Base-by-base conservation (phyloP, 1,140 invertebrate species). In the Platyura marginata region DNA sequence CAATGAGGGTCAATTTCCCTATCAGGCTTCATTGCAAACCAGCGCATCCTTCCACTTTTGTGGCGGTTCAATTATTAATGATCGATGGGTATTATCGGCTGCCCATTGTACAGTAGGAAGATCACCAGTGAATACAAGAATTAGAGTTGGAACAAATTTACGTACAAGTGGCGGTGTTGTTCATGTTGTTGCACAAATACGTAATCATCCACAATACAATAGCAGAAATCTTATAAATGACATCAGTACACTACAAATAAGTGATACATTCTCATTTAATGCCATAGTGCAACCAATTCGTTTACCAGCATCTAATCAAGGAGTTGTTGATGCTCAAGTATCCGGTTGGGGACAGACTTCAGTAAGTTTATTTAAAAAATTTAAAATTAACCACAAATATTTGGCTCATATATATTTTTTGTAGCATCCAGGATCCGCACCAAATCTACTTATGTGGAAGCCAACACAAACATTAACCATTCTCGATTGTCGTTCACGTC, bases 321-420 rank as follows among this genome's bases (percentile, higher is more conserved):
- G 25, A 29, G 25, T 6, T 29, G 13, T 13, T 8, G 6, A 6
- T 6, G 6, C 13, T 29, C 6, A 6, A 8, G 6, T n/a, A 13
- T 8, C 6, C 25, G 25, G 50, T 56, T 20, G 50, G 48, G 5
- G 55, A 50, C 43, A 51, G 57, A 44, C 47, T 45, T 13, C 51
- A 56, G 35, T 49, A n/a, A n/a, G n/a, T n/a, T n/a, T n/a, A n/a
- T n/a, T n/a, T n/a, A n/a, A n/a, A n/a, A n/a, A n/a, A n/a, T n/a
- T n/a, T n/a, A n/a, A n/a, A n/a, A n/a, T n/a, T n/a, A n/a, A n/a
- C n/a, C n/a, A n/a, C n/a, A n/a, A n/a, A n/a, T n/a, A n/a, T n/a
- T n/a, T n/a, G n/a, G n/a, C n/a, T n/a, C n/a, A n/a, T n/a, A n/a
- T n/a, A n/a, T n/a, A n/a, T n/a, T n/a, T n/a, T n/a, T n/a, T n/a